These are phyloP conservation scores for Melieria crassipennis DNA, from an alignment of 2,888 invertebrate species.

Conservation along the genomic window DNA sequence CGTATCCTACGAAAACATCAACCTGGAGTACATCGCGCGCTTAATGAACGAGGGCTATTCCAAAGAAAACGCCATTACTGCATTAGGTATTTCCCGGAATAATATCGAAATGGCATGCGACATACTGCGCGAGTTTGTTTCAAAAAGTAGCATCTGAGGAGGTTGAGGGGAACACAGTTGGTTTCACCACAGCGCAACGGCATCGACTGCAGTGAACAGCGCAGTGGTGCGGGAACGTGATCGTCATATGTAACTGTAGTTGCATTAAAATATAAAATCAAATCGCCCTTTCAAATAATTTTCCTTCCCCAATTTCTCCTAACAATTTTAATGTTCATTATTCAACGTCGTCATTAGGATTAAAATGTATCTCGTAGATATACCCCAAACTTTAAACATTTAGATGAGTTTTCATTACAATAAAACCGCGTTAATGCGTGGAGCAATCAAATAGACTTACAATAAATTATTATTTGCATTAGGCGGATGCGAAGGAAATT, in stretches of 20 bases:
- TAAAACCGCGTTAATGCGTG: too few species aligned
- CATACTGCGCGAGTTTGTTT: constrained; percentile 89
- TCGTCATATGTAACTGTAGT: not conserved
- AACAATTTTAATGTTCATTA: constrained; percentile 10
- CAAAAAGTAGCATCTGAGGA: constrained; percentile 67
- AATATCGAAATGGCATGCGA: constrained; percentile 96
- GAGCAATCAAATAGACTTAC: too few species aligned
- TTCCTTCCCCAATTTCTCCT: not conserved
- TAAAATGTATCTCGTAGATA: too few species aligned
- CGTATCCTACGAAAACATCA: constrained; percentile 86
- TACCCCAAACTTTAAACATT: too few species aligned
- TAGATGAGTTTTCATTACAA: too few species aligned
- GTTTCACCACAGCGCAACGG: not conserved
- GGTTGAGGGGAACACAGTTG: not conserved
- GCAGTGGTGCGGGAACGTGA: not conserved
- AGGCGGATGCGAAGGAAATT: too few species aligned
- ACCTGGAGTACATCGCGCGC: constrained; percentile 89
- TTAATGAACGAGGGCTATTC: constrained; percentile 91
- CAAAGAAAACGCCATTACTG: constrained; percentile 89
- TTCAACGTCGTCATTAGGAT: too few species aligned
- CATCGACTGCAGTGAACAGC: constrained; percentile 16
- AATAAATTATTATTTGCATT: too few species aligned
- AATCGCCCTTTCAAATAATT: too few species aligned
- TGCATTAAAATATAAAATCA: too few species aligned
- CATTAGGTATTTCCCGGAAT: constrained; percentile 91